These are phyloP conservation scores for Erebia aethiops DNA, from an alignment of 2,888 invertebrate species.

Conservation along the genomic window DNA sequence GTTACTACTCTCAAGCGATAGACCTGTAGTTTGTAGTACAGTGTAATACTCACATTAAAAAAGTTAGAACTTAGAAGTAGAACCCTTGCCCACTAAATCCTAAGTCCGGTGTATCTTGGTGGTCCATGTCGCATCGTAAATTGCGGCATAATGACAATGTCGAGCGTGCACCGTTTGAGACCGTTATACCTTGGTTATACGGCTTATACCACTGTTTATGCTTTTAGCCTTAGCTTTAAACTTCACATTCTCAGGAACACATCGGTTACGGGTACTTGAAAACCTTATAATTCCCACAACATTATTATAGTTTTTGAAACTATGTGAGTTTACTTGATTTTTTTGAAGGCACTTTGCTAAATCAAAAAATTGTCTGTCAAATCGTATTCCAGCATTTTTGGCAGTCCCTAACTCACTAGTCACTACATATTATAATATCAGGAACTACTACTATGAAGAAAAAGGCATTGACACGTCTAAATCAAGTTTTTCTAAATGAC, in stretches of 20 bases:
- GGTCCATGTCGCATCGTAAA: conserved; percentile 5
- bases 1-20: background rate
- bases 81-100: background rate
- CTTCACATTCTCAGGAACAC: background rate
- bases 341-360: too few species aligned
- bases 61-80: too few species aligned
- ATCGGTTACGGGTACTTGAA: background rate
- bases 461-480: too few species aligned
- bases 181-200: background rate
- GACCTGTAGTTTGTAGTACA: background rate
- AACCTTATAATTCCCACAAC: background rate
- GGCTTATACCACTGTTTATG: background rate
- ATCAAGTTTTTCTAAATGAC: background rate
- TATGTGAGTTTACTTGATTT: too few species aligned
- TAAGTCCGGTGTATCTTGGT: background rate
- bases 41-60: background rate
- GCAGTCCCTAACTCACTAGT: too few species aligned
- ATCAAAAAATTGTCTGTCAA: background rate
- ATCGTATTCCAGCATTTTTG: background rate
- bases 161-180: background rate
- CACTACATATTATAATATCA: background rate
- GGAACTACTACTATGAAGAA: background rate
- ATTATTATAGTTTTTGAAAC: background rate
- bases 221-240: background rate
- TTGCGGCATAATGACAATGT: conserved; percentile 11